phyloP scores from a whole-genome alignment of 2,113 vertebrate genomes.

The Nesogale talazaci region DNA sequence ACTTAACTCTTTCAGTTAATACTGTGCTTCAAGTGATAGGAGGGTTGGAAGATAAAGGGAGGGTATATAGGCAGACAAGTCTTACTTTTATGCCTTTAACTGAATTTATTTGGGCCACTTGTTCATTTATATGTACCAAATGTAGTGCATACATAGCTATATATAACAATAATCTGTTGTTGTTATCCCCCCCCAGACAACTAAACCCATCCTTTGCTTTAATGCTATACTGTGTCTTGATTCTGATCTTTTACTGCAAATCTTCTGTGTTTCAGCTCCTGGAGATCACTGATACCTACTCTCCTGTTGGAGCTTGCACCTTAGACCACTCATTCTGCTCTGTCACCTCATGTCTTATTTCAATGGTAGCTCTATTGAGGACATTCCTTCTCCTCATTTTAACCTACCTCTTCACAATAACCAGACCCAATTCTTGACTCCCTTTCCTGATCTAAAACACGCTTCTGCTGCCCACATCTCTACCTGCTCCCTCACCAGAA shows the following conservation, averaged over 20 bases:
- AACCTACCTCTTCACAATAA: not conserved
- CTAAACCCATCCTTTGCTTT: not conserved
- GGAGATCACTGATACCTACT: not conserved
- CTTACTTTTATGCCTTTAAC: not conserved
- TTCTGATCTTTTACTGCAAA: not conserved
- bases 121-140: not conserved
- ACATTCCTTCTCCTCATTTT: too few relatives aligned
- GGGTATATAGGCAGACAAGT: not conserved
- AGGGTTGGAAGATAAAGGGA: not conserved
- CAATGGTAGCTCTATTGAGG: not conserved
- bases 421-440: too few relatives aligned
- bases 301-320: not conserved
- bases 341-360: not conserved
- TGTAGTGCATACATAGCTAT: not conserved
- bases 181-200: too few relatives aligned
- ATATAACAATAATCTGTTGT: too few relatives aligned
- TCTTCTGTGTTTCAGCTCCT: not conserved
- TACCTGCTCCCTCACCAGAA: not conserved
- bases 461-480: too few relatives aligned
- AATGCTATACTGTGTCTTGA: fast-evolving
- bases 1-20: too few relatives aligned
- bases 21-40: not conserved
- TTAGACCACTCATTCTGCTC: not conserved
- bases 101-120: not conserved
- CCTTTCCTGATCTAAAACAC: not conserved